Percentiles rank a stretch among this genome's conserved stretches.
These are phyloP conservation scores for Cryptotermes secundus DNA, from an alignment of 1,140 invertebrate species.

Conservation along the genomic window DNA sequence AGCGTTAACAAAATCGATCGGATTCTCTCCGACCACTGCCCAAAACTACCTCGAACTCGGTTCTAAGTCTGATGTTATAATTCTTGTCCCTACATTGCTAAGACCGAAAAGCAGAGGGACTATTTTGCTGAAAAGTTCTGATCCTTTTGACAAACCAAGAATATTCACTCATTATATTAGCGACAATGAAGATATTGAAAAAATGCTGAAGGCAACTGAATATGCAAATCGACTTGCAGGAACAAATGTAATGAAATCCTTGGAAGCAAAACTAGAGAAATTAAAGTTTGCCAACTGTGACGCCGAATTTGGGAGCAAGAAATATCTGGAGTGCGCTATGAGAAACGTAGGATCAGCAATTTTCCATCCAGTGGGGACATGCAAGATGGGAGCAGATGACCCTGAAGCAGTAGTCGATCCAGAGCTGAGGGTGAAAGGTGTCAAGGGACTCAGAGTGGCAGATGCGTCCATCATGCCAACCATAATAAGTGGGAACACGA, in stretches of 20 bases:
- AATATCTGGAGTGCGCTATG: conserved; percentile 43
- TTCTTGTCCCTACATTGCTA: conserved; percentile 41
- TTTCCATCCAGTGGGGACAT: conserved; percentile 48
- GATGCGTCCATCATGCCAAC: conserved; percentile 36
- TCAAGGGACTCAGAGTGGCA: conserved; percentile 32
- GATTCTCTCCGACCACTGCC: no score
- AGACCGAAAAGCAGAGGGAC: conserved; percentile 49
- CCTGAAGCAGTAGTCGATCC: conserved; percentile 40
- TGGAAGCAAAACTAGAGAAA: neutral
- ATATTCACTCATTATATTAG: conserved; percentile 50
- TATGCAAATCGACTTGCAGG: no score
- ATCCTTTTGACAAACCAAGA: conserved; percentile 77
- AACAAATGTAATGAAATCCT: no score
- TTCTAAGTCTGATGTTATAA: conserved; percentile 38
- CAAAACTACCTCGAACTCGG: neutral
- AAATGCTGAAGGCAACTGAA: neutral
- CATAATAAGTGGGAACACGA: conserved; percentile 31
- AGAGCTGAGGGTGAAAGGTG: conserved; percentile 36
- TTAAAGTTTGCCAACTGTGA: neutral
- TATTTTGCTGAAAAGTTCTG: conserved; percentile 65
- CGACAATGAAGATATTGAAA: neutral
- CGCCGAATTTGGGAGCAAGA: conserved; percentile 34
- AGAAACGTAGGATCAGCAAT: conserved; percentile 39
- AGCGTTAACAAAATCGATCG: no score
- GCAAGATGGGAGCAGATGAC: conserved; percentile 47